Conservation (phyloP, 1,140 invertebrate genomes). For the Heliothis virescens region DNA sequence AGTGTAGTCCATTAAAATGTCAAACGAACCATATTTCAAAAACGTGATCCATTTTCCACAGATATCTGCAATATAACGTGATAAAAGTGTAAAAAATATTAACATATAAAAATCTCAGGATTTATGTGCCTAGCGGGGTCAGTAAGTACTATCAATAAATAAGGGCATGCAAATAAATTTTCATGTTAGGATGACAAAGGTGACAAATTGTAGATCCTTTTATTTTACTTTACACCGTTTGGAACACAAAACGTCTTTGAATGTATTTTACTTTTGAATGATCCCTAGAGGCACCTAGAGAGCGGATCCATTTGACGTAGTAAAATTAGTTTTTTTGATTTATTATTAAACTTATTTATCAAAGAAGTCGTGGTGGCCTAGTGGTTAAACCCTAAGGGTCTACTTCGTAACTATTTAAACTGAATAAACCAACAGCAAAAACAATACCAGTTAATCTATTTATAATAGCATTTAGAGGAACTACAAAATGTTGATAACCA, state of each 20-base stretch:
- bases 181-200: not conserved
- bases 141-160: constrained; percentile 1
- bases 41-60: constrained; percentile 26
- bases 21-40: constrained; percentile 7
- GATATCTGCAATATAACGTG: constrained; percentile 26
- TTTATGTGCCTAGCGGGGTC: constrained; percentile 9
- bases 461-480: not conserved
- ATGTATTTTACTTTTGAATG: too few species aligned
- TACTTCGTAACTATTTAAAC: too few species aligned
- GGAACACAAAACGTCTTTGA: too few species aligned
- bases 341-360: too few species aligned
- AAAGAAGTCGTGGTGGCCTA: too few species aligned
- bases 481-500: not conserved
- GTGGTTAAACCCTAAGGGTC: too few species aligned
- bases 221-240: too few species aligned
- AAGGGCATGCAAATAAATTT: not conserved
- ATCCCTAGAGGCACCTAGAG: too few species aligned
- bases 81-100: constrained; percentile 23
- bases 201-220: too few species aligned
- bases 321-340: too few species aligned
- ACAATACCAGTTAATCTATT: not conserved
- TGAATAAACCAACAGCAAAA: too few species aligned
- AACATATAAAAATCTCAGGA: not conserved
- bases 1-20: constrained; percentile 24
- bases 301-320: too few species aligned